These are phyloP conservation scores for Bombus turneri DNA, from an alignment of 1,140 invertebrate species.

Conservation along the genomic window DNA sequence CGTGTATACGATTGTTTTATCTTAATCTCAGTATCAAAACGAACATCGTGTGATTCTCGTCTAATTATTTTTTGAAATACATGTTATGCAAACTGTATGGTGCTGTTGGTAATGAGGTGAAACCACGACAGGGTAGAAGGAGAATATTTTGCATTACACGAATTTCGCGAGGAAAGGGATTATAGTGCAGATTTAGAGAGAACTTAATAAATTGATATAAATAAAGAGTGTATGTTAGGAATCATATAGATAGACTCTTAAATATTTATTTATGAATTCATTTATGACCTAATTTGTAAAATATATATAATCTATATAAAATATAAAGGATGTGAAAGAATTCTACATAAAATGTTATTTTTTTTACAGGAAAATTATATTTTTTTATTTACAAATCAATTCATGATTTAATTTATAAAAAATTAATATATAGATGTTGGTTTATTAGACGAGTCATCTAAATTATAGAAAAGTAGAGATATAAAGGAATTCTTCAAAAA, in stretches of 20 bases:
- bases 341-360: too few species aligned
- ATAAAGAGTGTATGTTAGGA: too few species aligned
- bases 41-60: background rate
- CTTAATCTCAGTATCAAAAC: background rate
- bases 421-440: background rate
- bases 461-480: background rate
- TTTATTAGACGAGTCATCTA: background rate
- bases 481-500: too few species aligned
- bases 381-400: background rate
- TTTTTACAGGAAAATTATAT: background rate
- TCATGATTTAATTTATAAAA: background rate
- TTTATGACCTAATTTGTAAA: too few species aligned
- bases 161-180: background rate
- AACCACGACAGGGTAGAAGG: conserved; percentile 2
- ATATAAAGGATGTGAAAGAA: too few species aligned
- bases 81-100: background rate
- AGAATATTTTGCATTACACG: background rate
- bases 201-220: background rate
- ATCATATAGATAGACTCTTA: background rate
- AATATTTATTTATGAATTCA: background rate
- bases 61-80: background rate
- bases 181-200: background rate
- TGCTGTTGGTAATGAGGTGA: background rate
- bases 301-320: too few species aligned
- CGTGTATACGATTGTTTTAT: background rate